Base-by-base conservation (phyloP, 2,888 invertebrate species). In the Oligia strigilis region DNA sequence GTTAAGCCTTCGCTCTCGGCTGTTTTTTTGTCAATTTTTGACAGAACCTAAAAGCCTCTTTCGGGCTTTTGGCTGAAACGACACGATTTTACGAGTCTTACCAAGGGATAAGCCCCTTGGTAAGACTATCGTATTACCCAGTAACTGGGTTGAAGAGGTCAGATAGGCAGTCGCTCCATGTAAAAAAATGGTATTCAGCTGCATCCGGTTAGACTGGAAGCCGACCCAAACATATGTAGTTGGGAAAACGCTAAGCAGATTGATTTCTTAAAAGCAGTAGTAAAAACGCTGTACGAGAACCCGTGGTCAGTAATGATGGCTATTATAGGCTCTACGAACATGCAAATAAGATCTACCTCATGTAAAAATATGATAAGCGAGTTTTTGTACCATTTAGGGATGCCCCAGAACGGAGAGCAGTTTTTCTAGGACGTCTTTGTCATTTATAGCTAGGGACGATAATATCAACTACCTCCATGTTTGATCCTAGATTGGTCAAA, bases 381-480 rank as follows among this genome's bases (percentile, higher is more conserved):
- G 23, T 58, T 83, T 80, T 80, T 76, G 55, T 23, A 4, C 46
- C 6, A 58, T 64, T 49, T 55, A 76, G 29, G 62, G 62, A 62
- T 9, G 55, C 13, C 13, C 17, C 19, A 62, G 29, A 19, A 29
- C 9, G 36, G 36, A 8, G 5, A 55, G 13, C 17, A 40, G 17
- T 69, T 76, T 80, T 62, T 69, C 14, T 67, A 40, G 6, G 29
- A 76, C 5, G 0, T 8, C 17, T 69, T 67, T 82, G n/a, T 69
- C 46, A 9, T 36, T 36, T 60, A 55, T 64, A 17, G 64, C 36
- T 65, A 29, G 14, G 5, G 40, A 19, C 6, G 55, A 64, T 43
- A 29, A 55, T 36, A 72, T 55, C 43, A 80, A 13, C 29, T 36
- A 36, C 19, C 13, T 58, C 43, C 2, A 23, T 43, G 52, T 4